A percentile compares a stretch with the other conserved stretches of the same genome.
phyloP scores from a whole-genome alignment of 2,888 invertebrate species.

The Vesta saturnalis region DNA sequence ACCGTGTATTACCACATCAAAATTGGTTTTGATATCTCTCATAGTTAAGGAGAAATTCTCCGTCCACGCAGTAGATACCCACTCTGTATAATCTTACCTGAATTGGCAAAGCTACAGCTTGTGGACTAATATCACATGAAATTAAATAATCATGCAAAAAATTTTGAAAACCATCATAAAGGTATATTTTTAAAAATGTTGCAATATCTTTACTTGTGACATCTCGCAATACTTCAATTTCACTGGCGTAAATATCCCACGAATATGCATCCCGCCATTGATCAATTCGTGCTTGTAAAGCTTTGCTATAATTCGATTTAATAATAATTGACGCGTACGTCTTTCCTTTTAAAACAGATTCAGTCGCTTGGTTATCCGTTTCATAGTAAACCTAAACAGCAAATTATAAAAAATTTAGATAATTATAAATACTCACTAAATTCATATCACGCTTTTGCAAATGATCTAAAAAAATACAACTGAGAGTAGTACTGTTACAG shows the following conservation, averaged over 20 bases:
- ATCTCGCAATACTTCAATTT: constrained; percentile 79
- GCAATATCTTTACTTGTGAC: constrained; percentile 95
- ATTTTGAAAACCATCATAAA: constrained; percentile 76
- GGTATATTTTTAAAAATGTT: constrained; percentile 77
- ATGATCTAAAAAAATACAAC: constrained; percentile 80
- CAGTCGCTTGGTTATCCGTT: constrained; percentile 69
- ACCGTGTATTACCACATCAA: too few relatives aligned
- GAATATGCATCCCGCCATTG: constrained; percentile 13
- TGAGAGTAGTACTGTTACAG: constrained; percentile 75
- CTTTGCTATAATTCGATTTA: constrained; percentile 77
- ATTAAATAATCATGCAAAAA: constrained; percentile 73
- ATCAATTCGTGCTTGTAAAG: constrained; percentile 66
- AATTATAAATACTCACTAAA: constrained; percentile 66
- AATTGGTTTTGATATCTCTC: too few relatives aligned
- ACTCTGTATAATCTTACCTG: constrained; percentile 62
- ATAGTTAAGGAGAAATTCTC: too few relatives aligned
- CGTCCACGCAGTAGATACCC: too few relatives aligned
- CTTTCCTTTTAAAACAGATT: constrained; percentile 74
- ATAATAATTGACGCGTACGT: constrained; percentile 83
- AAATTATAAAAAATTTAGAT: constrained; percentile 37
- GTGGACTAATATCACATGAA: constrained; percentile 72
- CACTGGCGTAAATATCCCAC: constrained; percentile 69
- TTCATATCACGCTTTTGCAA: constrained; percentile 73
- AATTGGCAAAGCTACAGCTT: constrained; percentile 70
- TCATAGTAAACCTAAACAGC: constrained; percentile 31